Conservation (phyloP, 2,797 vertebrate genomes). For the Trematomus bernacchii region DNA sequence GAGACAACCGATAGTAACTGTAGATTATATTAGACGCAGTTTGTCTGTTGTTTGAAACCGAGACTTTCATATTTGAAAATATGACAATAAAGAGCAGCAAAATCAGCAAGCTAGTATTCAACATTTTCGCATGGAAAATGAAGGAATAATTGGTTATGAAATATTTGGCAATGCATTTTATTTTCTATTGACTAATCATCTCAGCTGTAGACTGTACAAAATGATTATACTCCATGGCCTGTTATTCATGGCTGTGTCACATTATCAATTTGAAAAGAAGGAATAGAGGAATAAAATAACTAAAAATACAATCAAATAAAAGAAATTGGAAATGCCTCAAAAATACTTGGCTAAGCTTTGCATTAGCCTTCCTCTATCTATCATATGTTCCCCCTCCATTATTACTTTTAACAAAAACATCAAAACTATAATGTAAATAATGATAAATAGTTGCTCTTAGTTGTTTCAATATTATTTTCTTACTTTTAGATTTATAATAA, state of each 20-base stretch:
- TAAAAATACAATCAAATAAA: no score
- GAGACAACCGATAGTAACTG: conserved; percentile 44
- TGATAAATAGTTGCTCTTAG: no score
- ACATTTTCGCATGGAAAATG: background rate
- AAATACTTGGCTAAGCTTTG: background rate
- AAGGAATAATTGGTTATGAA: background rate
- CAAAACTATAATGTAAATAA: no score
- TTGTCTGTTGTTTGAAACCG: conserved; percentile 28
- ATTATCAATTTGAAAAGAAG: conserved; percentile 4
- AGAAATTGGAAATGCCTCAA: background rate
- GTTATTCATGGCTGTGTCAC: background rate
- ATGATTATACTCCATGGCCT: background rate
- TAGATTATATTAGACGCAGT: conserved; percentile 31
- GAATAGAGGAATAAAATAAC: no score
- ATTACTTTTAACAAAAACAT: no score
- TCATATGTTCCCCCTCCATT: no score
- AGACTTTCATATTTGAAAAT: no score
- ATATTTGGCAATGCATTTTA: background rate
- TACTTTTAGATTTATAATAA: no score
- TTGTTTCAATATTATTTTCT: no score
- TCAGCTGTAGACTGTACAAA: background rate
- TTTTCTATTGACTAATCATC: background rate
- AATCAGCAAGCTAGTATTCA: no score
- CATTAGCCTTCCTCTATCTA: no score
- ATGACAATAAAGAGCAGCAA: no score